These are phyloP conservation scores for Limnothrissa miodon DNA, from an alignment of 2,113 vertebrate species.

Conservation along the genomic window DNA sequence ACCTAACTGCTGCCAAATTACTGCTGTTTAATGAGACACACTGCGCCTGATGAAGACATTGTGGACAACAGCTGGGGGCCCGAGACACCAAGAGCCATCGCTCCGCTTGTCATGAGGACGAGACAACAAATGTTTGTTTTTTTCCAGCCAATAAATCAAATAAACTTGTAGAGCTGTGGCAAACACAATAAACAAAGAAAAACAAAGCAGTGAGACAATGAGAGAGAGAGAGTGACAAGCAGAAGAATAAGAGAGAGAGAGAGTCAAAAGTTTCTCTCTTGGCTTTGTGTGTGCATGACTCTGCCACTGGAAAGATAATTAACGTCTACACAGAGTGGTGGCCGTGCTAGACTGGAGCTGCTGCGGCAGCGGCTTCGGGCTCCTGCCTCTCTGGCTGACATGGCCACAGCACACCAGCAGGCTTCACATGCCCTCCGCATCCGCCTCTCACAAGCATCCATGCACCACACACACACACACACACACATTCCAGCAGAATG, in stretches of 20 bases:
- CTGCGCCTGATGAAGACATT: not conserved
- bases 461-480: conserved; percentile 44
- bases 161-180: not conserved
- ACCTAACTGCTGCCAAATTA: not conserved
- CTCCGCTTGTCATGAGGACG: not conserved
- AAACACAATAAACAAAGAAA: not conserved
- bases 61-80: not conserved
- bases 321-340: conserved; percentile 68
- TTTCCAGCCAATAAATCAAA: conserved; percentile 27
- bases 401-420: conserved; percentile 56
- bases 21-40: not conserved
- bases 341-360: conserved; percentile 44
- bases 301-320: conserved; percentile 63
- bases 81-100: not conserved
- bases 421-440: conserved; percentile 41
- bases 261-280: conserved; percentile 39
- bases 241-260: conserved; percentile 5
- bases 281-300: conserved; percentile 45
- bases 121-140: not conserved
- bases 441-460: not conserved
- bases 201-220: not conserved
- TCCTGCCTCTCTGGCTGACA: conserved; percentile 51
- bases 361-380: conserved; percentile 35
- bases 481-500: conserved; percentile 61
- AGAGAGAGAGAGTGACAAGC: conserved; percentile 18